Evolutionary conservation across 2,888 invertebrate genomes (phyloP).

Genomic region (Macrosoma leucophasiata): DNA sequence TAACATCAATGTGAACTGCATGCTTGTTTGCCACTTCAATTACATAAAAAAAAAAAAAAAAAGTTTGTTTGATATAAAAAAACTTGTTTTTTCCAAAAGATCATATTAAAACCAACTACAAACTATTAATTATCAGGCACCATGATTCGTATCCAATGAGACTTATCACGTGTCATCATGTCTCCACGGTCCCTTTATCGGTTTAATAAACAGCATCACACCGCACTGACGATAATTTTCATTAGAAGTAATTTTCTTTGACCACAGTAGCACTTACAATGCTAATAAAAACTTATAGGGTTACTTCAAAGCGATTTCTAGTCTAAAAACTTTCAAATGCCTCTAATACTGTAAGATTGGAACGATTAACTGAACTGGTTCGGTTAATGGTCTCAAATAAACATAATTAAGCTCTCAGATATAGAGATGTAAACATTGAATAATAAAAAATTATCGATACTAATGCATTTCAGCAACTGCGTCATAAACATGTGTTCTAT

Average conservation of each 20-base stretch:
- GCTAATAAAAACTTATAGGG: conserved; percentile 27
- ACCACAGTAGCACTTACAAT: conserved; percentile 22
- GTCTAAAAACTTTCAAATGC: conserved; percentile 42
- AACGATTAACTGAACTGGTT: conserved; percentile 57
- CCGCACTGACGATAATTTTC: no score
- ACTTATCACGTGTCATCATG: background rate
- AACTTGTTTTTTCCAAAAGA: conserved; percentile 23
- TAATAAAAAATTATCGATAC: no score
- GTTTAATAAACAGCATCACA: conserved; percentile 14
- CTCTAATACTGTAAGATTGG: conserved; percentile 25
- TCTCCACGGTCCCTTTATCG: background rate
- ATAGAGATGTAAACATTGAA: no score
- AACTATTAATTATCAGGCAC: conserved; percentile 28
- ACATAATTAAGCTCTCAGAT: conserved; percentile 71
- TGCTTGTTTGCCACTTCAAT: no score
- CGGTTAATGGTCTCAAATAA: conserved; percentile 61
- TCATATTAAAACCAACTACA: conserved; percentile 15
- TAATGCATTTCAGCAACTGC: no score
- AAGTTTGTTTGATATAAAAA: no score
- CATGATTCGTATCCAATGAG: conserved; percentile 2
- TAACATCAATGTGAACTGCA: no score
- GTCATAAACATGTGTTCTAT: no score
- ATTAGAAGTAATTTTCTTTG: conserved; percentile 33
- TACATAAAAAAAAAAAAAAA: no score
- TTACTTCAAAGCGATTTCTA: conserved; percentile 26